Evolutionary conservation across 2,888 invertebrate genomes (phyloP).

Genomic region (Leucophora obtusa): DNA sequence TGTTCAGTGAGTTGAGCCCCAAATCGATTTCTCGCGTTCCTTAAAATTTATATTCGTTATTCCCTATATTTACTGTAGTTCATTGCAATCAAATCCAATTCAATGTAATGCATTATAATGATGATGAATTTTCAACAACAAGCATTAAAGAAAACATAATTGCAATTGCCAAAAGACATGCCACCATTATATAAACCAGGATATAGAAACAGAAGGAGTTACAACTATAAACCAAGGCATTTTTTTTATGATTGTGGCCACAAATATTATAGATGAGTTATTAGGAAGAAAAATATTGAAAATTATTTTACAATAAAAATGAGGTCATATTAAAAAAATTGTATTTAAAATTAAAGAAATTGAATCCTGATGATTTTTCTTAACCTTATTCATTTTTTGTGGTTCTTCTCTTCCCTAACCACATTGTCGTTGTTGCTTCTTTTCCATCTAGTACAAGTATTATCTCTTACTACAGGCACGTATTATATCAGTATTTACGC

Average conservation of each 20-base stretch:
- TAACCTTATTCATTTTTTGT: not conserved
- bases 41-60: no score
- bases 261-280: not conserved
- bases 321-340: not conserved
- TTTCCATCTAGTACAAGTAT: conserved; percentile 43
- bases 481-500: conserved; percentile 65
- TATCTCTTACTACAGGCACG: conserved; percentile 56
- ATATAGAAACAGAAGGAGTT: not conserved
- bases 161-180: conserved; percentile 54
- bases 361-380: not conserved
- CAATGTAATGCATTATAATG: conserved; percentile 13
- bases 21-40: no score
- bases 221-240: not conserved
- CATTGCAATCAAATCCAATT: conserved; percentile 3
- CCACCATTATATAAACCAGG: not conserved
- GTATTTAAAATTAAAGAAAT: not conserved
- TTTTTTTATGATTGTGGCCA: not conserved
- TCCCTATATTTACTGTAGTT: not conserved
- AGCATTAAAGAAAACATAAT: conserved; percentile 7
- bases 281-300: not conserved
- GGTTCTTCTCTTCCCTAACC: not conserved
- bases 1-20: no score
- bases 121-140: conserved; percentile 32
- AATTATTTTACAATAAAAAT: not conserved
- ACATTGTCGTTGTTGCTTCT: conserved; percentile 35